These are phyloP conservation scores for Andricus quercusramuli DNA, from an alignment of 2,888 invertebrate genomes.

Conservation along the genomic window DNA sequence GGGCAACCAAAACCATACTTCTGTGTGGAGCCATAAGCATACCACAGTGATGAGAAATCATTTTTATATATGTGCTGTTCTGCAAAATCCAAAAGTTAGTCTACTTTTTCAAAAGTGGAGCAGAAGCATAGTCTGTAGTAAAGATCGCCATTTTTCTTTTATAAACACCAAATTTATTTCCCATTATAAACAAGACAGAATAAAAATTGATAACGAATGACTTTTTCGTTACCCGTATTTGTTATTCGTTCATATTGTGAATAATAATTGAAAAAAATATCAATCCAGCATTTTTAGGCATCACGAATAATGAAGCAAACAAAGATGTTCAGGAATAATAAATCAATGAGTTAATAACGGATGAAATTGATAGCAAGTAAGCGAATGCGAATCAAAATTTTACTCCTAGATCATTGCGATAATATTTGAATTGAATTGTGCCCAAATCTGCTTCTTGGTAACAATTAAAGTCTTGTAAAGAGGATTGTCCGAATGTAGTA, in stretches of 20 bases:
- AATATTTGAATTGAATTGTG: no score
- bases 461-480: constrained; percentile 59
- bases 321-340: no score
- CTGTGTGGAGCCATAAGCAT: not conserved
- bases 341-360: no score
- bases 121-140: not conserved
- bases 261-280: no score
- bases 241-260: not conserved
- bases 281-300: no score
- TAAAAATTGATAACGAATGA: no score
- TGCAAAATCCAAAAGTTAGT: not conserved
- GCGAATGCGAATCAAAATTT: no score
- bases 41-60: not conserved
- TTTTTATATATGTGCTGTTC: not conserved
- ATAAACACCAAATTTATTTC: not conserved
- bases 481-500: constrained; percentile 54
- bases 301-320: no score
- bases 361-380: no score
- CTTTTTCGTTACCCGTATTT: not conserved
- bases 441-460: constrained; percentile 51
- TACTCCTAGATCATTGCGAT: no score
- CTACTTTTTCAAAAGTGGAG: not conserved
- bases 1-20: not conserved
- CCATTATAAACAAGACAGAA: no score
- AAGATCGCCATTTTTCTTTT: not conserved